Base-by-base conservation (phyloP, 2,113 vertebrate genomes). In the Takifugu bimaculatus region DNA sequence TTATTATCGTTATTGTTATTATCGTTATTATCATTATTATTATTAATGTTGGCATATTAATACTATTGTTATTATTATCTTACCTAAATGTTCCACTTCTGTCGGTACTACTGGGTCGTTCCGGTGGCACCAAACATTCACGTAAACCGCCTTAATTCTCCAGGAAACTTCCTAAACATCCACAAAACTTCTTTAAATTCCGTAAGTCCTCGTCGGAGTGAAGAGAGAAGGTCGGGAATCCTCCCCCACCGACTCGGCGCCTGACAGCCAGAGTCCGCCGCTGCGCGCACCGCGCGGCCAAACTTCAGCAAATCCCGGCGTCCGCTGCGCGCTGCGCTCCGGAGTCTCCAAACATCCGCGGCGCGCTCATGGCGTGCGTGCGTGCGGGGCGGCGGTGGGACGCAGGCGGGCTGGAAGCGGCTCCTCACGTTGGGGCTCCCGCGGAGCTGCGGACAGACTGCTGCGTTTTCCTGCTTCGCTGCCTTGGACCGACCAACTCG, bases 291-390 rank as follows among this genome's bases (percentile, higher is more conserved):
- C 48, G 15, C 48, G 69, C 51, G 39, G 5, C 12, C 71, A 68
- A 39, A 81, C 65, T 80, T 68, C 65, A 70, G 26, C 57, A 78
- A 66, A 83, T 81, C 74, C 85, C 1, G 71, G 47, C 49, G 35
- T 15, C 44, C 57, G 3, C 25, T 7, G 63, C 49, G 70, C 61
- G 67, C 74, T 57, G 78, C 65, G 45, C 58, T 56, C 79, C 83
- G 15, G 54, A 39, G 57, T 50, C 76, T 79, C 78, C 76, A 27
- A 50, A 45, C 4, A 50, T 65, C 72, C 74, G 12, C 54, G 13
- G 2, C 0, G 27, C 65, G 54, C 29, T 67, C 78, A 83, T 85
- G 61, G 61, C 39, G 56, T 11, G 10, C 39, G 56, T 11, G 10
- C n/a, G 2, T 28, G 50, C 50, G 27, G 26, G n/a, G 51, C n/a